phyloP scores from a whole-genome alignment of 2,888 invertebrate species.

The Cephus rjabovi region DNA sequence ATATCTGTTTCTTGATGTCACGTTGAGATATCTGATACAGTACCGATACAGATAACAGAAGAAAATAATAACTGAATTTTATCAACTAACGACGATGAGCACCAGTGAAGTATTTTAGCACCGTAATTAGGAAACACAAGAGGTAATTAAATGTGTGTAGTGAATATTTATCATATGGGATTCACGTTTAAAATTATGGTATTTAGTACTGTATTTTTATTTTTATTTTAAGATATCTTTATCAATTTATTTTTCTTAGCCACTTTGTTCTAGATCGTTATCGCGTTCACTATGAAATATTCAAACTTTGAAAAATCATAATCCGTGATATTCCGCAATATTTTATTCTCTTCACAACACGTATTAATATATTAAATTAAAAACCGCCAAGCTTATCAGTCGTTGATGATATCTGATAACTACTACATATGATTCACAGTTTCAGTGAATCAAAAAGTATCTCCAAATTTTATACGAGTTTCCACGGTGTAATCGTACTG shows the following conservation, averaged over 20 bases:
- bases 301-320: not conserved
- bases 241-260: not conserved
- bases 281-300: not conserved
- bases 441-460: not conserved
- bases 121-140: not conserved
- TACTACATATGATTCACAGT: not conserved
- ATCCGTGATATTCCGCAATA: not conserved
- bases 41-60: constrained; percentile 17
- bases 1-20: constrained; percentile 17
- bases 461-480: not conserved
- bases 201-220: not conserved
- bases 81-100: not conserved
- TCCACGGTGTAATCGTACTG: not conserved
- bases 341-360: not conserved
- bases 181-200: not conserved
- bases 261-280: too few species aligned
- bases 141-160: not conserved
- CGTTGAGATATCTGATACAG: constrained; percentile 24
- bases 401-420: not conserved
- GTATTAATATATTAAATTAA: not conserved
- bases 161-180: not conserved
- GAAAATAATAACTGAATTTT: not conserved
- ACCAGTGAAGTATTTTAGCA: not conserved
- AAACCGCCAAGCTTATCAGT: not conserved
- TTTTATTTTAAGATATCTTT: not conserved